Conservation (phyloP, 2,797 vertebrate genomes). For the Valencia hispanica region DNA sequence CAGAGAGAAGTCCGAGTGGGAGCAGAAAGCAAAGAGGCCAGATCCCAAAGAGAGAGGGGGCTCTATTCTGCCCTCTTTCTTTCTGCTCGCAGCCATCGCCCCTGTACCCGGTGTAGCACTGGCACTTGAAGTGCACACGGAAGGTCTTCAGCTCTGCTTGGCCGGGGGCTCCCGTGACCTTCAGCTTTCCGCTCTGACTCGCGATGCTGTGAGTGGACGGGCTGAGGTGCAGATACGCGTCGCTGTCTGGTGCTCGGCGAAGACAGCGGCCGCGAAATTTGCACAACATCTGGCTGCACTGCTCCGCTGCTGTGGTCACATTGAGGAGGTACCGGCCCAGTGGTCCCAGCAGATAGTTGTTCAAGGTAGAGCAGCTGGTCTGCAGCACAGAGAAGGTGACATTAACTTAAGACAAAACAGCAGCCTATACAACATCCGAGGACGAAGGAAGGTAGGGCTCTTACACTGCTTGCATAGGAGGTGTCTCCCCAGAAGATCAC, state of each 20-base stretch:
- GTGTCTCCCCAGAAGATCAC: slow-evolving; percentile 94
- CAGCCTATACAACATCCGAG: slow-evolving; percentile 2
- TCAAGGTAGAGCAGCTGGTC: slow-evolving; percentile 76
- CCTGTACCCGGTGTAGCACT: slow-evolving; percentile 84
- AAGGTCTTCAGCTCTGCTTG: slow-evolving; percentile 64
- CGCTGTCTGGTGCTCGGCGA: slow-evolving; percentile 67
- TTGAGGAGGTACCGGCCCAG: slow-evolving; percentile 85
- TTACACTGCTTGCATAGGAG: slow-evolving; percentile 84
- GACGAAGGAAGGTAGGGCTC: slow-evolving; percentile 34
- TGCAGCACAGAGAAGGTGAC: slow-evolving; percentile 38
- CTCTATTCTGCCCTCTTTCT: slow-evolving; percentile 66
- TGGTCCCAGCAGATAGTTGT: slow-evolving; percentile 73
- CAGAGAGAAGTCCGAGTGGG: slow-evolving; percentile 67
- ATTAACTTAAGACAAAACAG: slow-evolving; percentile 6
- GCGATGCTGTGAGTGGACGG: slow-evolving; percentile 74
- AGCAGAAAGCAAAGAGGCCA: slow-evolving; percentile 72
- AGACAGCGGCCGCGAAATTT: slow-evolving; percentile 80
- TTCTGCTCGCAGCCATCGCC: slow-evolving; percentile 75
- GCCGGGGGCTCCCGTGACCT: slow-evolving; percentile 66
- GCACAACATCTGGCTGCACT: slow-evolving; percentile 79
- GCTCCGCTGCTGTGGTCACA: slow-evolving; percentile 80
- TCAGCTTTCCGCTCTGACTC: slow-evolving; percentile 58
- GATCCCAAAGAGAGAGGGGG: slow-evolving; percentile 56
- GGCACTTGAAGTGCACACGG: slow-evolving; percentile 80
- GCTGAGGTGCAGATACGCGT: slow-evolving; percentile 83